Base-by-base conservation (phyloP, 2,797 vertebrate species). In the Hyperoplus lanceolatus region DNA sequence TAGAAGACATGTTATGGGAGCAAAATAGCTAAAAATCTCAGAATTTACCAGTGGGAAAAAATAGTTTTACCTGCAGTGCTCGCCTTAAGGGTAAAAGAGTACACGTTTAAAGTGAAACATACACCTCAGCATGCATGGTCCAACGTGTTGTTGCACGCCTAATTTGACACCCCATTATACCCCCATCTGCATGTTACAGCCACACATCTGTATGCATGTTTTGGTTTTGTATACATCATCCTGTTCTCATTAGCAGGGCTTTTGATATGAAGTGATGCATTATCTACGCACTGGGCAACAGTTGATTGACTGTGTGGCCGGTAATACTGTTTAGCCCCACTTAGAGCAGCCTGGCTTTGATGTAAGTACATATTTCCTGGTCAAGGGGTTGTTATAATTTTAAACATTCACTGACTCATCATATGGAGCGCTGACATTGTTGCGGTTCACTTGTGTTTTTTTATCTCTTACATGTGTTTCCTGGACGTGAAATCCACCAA, bases 261-360 rank as follows among this genome's bases (percentile, higher is more conserved):
- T 94, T 91, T 92, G 90, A 94, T 94, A 93, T 92, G 91, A 95
- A 93, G 91, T 86, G 92, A 95, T 93, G 93, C 92, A 90, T 93
- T 91, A 90, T 93, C 89, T 90, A 87, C 82, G 72, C 82, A 79
- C 85, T 16, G 82, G 85, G 87, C 89, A 88, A 85, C 79, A 91
- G 83, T 88, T 94, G 94, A 94, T 92, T 94, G 92, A 89, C 87
- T 86, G 71, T 69, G 29, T 82, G 83, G 85, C 91, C 87, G 88
- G 87, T 93, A 91, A 90, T 92, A 84, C 90, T 72, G 88, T 88
- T 90, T 90, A 92, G 86, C 86, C 90, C 89, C 89, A 91, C 84
- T 88, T 75, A 88, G 81, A 87, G 80, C 76, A 60, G 89, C 66
- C 68, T n/a, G 84, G 79, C 92, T 94, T 94, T 95, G 92, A 95